Percentiles rank a stretch among this genome's conserved stretches.
phyloP scores from a whole-genome alignment of 35 echinoderm and acorn worm genomes.

The Hemicentrotus pulcherrimus region DNA sequence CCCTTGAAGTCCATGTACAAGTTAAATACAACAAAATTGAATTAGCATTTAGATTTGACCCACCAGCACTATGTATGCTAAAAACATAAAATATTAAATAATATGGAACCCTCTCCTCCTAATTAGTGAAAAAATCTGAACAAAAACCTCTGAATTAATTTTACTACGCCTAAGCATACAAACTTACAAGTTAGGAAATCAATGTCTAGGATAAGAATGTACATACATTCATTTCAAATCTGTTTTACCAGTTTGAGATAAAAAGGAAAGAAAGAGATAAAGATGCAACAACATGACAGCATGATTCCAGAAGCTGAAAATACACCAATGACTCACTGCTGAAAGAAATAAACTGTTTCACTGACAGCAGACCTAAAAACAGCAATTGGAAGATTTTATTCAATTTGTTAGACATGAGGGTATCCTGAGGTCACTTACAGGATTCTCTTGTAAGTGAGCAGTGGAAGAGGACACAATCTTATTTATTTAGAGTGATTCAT shows the following conservation, averaged over 20 bases:
- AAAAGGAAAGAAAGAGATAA: not conserved
- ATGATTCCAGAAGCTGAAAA: not conserved
- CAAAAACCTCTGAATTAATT: too few species aligned
- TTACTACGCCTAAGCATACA: not conserved
- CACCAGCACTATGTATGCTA: too few species aligned
- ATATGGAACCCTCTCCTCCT: too few species aligned
- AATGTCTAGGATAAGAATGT: not conserved
- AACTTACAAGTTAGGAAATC: not conserved
- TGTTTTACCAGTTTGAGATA: not conserved
- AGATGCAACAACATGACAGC: not conserved
- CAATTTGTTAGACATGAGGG: not conserved
- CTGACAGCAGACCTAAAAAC: not conserved
- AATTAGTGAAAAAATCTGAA: too few species aligned
- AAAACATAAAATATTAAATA: too few species aligned
- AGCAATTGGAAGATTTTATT: conserved; percentile 6
- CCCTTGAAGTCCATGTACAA: too few species aligned
- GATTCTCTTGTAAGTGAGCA: not conserved
- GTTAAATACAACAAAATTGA: too few species aligned
- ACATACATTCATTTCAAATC: not conserved
- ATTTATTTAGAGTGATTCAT: conserved; percentile 12
- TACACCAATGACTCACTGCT: not conserved
- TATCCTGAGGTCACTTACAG: not conserved
- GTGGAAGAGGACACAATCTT: not conserved
- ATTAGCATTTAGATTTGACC: too few species aligned
- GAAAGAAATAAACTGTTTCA: not conserved